A percentile compares a stretch with the other conserved stretches of the same genome.
Evolutionary conservation across 2,797 vertebrate species (phyloP).

Genomic region (Molothrus ater): DNA sequence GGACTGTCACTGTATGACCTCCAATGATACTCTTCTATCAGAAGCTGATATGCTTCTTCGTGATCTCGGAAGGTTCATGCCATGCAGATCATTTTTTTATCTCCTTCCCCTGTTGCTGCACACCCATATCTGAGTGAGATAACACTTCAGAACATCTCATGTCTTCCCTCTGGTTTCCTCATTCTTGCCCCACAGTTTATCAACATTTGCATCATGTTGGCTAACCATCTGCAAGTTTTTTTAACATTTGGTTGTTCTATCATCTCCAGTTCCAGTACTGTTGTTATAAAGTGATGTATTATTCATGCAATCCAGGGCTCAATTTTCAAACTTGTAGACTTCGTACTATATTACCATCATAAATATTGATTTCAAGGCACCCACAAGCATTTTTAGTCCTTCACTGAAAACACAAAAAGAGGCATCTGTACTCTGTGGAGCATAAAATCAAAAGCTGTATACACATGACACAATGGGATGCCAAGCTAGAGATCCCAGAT

Average conservation of each 20-base stretch:
- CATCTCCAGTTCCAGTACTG: constrained; percentile 32
- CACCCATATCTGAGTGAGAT: neutral
- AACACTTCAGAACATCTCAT: neutral
- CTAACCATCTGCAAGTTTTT: constrained; percentile 1
- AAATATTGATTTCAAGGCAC: constrained; percentile 63
- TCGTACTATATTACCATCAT: constrained; percentile 32
- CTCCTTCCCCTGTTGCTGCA: neutral
- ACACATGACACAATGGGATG: neutral
- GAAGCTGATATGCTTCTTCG: neutral
- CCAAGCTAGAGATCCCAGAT: neutral
- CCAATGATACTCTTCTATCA: neutral
- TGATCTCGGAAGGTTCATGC: neutral
- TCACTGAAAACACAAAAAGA: constrained; percentile 14
- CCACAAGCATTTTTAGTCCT: constrained; percentile 36
- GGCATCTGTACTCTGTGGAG: neutral
- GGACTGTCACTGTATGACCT: neutral
- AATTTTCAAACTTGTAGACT: constrained; percentile 57
- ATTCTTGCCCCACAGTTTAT: neutral
- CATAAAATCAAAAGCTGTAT: neutral
- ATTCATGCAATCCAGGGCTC: constrained; percentile 42
- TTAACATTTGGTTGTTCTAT: constrained; percentile 16
- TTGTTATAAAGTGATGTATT: constrained; percentile 52
- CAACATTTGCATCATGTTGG: neutral
- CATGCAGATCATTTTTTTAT: neutral
- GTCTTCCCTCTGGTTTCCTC: neutral